Conservation (phyloP, 2,888 invertebrate species). For the Luffia ferchaultella region DNA sequence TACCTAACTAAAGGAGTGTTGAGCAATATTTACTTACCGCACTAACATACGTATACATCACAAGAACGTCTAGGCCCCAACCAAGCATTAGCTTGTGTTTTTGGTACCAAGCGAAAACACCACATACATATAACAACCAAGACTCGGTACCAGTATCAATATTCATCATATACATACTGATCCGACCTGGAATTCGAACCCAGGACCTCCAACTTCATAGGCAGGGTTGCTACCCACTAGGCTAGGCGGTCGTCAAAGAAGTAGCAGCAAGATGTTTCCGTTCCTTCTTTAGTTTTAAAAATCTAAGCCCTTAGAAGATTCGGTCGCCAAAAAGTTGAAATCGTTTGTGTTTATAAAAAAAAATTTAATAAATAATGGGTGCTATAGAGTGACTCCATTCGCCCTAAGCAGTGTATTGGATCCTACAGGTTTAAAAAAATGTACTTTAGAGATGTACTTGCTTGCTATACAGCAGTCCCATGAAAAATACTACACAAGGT, state of each 20-base stretch:
- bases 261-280: conserved; percentile 16
- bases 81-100: no score
- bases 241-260: no score
- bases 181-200: no score
- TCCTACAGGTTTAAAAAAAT: conserved; percentile 19
- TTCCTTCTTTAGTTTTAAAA: conserved; percentile 7
- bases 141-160: no score
- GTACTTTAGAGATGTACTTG: conserved; percentile 17
- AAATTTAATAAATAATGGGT: conserved; percentile 9
- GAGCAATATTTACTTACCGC: conserved; percentile 14
- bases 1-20: conserved; percentile 17
- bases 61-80: no score
- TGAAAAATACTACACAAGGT: conserved; percentile 3
- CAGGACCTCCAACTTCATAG: no score
- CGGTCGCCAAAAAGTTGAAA: conserved; percentile 13
- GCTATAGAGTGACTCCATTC: conserved; percentile 12
- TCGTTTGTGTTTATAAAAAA: conserved; percentile 10
- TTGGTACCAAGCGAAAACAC: no score
- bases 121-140: no score
- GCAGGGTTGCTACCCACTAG: no score
- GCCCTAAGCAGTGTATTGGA: conserved; percentile 19
- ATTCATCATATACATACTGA: no score
- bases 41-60: no score
- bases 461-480: conserved; percentile 11
- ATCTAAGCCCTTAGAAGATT: conserved; percentile 12